Evolutionary conservation across 2,797 vertebrate genomes (phyloP).

Genomic region (Enteromius unitaeniatus): DNA sequence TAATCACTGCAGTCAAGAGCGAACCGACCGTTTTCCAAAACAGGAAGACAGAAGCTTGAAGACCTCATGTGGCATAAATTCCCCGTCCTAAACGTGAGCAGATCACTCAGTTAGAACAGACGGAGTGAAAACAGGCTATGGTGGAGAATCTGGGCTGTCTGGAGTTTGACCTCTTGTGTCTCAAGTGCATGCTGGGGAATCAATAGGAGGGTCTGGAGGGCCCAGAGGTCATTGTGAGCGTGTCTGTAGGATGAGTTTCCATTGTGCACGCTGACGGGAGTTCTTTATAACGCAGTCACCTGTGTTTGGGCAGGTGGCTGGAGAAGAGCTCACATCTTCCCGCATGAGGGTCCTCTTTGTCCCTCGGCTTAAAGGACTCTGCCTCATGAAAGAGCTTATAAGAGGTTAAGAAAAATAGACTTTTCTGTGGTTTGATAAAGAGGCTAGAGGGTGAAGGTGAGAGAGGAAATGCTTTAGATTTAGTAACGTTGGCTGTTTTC

Average conservation of each 20-base stretch:
- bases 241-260: conserved; percentile 61
- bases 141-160: conserved; percentile 60
- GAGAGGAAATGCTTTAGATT: conserved; percentile 9
- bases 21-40: not conserved
- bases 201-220: conserved; percentile 57
- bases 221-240: conserved; percentile 70
- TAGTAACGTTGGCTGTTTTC: conserved; percentile 1
- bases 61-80: conserved; percentile 22
- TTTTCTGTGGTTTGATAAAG: conserved; percentile 4
- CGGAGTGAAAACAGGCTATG: conserved; percentile 53
- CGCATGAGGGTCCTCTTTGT: conserved; percentile 68
- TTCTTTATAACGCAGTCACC: conserved; percentile 69
- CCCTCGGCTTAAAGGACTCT: conserved; percentile 53
- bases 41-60: not conserved
- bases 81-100: conserved; percentile 15
- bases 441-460: conserved; percentile 23
- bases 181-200: conserved; percentile 65
- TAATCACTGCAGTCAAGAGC: conserved; percentile 6
- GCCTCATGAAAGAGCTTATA: conserved; percentile 33
- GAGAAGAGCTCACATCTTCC: conserved; percentile 68
- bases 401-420: conserved; percentile 34
- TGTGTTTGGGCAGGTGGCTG: conserved; percentile 75
- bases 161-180: conserved; percentile 68
- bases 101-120: not conserved
- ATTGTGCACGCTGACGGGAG: conserved; percentile 37